phyloP scores from a whole-genome alignment of 2,888 invertebrate genomes.

The Melitaea athalia region DNA sequence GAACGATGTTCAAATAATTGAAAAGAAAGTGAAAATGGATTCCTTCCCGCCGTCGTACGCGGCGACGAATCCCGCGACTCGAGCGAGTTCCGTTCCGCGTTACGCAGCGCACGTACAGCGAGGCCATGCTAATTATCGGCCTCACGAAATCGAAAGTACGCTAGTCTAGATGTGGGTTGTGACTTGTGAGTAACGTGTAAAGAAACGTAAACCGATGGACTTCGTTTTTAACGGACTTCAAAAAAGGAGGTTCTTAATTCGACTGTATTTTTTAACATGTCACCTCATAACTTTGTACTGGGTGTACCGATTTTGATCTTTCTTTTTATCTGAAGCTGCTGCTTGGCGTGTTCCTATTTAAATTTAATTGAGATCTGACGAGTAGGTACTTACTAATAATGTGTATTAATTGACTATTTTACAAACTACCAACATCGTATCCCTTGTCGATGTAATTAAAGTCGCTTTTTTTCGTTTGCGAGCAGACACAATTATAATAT shows the following conservation, averaged over 20 bases:
- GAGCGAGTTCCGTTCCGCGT: constrained; percentile 68
- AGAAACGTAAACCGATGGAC: constrained; percentile 54
- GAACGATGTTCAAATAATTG: constrained; percentile 51
- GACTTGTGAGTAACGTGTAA: constrained; percentile 56
- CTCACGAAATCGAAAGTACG: constrained; percentile 80
- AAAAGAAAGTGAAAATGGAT: constrained; percentile 77
- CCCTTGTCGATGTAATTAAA: too few species aligned
- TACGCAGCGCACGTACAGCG: constrained; percentile 72
- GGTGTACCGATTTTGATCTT: too few species aligned
- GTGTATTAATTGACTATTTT: too few species aligned
- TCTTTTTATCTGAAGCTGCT: too few species aligned
- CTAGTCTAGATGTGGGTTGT: constrained; percentile 58
- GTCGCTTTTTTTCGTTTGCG: too few species aligned
- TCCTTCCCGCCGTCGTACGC: constrained; percentile 49
- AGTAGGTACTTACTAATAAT: too few species aligned
- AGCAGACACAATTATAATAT: not conserved
- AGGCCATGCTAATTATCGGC: constrained; percentile 75
- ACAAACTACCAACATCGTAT: too few species aligned
- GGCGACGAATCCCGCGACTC: constrained; percentile 52
- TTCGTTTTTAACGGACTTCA: constrained; percentile 11
- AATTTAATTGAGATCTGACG: too few species aligned
- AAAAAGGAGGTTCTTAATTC: too few species aligned
- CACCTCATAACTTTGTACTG: too few species aligned
- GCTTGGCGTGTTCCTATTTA: too few species aligned
- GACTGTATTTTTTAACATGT: too few species aligned